A percentile compares a stretch with the other conserved stretches of the same genome.
These are phyloP conservation scores for Mastomys natalensis DNA, from an alignment of 2,113 vertebrate species.

Conservation along the genomic window DNA sequence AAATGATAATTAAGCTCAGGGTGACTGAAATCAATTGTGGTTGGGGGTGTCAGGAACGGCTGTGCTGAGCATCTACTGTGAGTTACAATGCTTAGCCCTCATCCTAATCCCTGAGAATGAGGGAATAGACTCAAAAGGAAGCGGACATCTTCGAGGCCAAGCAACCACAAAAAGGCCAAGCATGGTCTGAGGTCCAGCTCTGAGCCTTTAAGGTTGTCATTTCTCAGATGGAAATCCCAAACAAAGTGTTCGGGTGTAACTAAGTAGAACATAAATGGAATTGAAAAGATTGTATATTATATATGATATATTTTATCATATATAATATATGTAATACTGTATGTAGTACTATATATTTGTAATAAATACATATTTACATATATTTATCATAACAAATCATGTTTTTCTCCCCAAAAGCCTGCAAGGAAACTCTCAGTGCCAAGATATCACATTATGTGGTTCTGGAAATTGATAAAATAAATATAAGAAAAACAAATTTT, in stretches of 20 bases:
- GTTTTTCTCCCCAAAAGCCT: background rate
- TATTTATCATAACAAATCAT: background rate
- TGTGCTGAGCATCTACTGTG: background rate
- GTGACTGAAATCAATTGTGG: background rate
- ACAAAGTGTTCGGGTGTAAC: background rate
- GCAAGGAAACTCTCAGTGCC: background rate
- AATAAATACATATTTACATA: background rate
- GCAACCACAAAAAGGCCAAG: background rate
- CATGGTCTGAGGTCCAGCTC: background rate
- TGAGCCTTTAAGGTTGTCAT: fast-evolving
- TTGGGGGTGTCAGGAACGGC: background rate
- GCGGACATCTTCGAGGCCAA: background rate
- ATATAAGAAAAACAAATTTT: background rate
- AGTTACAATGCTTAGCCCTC: background rate
- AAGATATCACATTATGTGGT: background rate
- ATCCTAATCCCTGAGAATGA: background rate
- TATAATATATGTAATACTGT: too few species aligned
- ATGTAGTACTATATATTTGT: too few species aligned
- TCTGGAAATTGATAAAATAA: background rate
- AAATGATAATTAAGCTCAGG: background rate
- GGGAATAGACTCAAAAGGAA: background rate
- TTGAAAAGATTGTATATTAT: background rate
- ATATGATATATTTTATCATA: too few species aligned
- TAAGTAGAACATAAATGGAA: background rate
- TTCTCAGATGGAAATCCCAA: background rate